These are phyloP conservation scores for Benitochromis conjunctus DNA, from an alignment of 2,113 vertebrate species.

Conservation along the genomic window DNA sequence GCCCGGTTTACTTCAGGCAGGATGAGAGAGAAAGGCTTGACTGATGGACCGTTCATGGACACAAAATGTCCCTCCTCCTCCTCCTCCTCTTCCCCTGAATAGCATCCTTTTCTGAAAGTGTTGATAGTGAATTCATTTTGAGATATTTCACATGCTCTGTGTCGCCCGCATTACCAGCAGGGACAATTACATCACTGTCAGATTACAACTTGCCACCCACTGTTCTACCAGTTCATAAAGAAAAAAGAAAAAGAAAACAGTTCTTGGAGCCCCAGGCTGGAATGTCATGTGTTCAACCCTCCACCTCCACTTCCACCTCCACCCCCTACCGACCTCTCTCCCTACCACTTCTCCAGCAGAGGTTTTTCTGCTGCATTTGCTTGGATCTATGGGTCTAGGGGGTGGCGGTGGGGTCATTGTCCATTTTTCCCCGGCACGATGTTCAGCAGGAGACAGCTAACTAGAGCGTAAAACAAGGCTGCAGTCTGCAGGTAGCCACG, in stretches of 20 bases:
- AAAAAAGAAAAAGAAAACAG: neutral
- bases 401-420: neutral
- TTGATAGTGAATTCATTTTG: slow-evolving; percentile 30
- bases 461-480: slow-evolving; percentile 61
- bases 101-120: slow-evolving; percentile 5
- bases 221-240: neutral
- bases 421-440: slow-evolving; percentile 27
- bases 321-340: neutral
- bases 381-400: neutral
- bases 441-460: slow-evolving; percentile 52
- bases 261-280: neutral
- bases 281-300: neutral
- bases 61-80: neutral
- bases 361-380: neutral
- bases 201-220: slow-evolving; percentile 8
- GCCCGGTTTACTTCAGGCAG: slow-evolving; percentile 30
- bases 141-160: slow-evolving; percentile 26
- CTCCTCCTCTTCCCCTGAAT: neutral
- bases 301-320: neutral
- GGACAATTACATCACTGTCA: slow-evolving; percentile 52
- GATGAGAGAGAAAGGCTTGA: slow-evolving; percentile 21
- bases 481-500: slow-evolving; percentile 50
- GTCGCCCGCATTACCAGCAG: slow-evolving; percentile 32
- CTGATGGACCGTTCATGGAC: slow-evolving; percentile 53
- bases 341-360: neutral